These are phyloP conservation scores for Podilymbus podiceps DNA, from an alignment of 2,113 vertebrate species.

Conservation along the genomic window DNA sequence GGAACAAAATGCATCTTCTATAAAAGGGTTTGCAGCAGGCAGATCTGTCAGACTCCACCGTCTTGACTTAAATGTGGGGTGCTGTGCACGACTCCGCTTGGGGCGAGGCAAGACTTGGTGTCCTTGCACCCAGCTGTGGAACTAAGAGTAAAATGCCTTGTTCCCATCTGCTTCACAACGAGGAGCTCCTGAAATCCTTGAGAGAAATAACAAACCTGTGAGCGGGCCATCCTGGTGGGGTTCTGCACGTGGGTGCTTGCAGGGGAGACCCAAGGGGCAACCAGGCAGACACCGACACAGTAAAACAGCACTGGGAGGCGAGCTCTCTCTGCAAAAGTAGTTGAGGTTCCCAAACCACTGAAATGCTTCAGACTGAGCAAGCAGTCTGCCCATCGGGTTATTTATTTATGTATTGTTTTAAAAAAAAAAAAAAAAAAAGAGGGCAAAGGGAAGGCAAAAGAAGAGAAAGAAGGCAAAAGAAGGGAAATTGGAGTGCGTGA, in stretches of 20 bases:
- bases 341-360: background rate
- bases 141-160: background rate
- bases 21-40: background rate
- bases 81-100: background rate
- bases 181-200: background rate
- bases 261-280: too few species aligned
- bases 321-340: background rate
- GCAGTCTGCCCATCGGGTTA: background rate
- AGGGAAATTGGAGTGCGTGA: background rate
- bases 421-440: background rate
- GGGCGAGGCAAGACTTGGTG: background rate
- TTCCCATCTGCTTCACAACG: background rate
- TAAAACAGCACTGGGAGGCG: background rate
- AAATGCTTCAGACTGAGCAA: background rate
- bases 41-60: background rate
- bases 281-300: accelerated
- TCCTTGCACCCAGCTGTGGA: background rate
- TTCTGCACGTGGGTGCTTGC: background rate
- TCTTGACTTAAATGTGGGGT: accelerated
- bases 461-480: too few species aligned
- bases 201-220: background rate
- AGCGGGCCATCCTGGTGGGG: background rate
- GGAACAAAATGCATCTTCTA: background rate
- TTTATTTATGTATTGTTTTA: background rate
- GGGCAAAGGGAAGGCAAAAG: too few species aligned